A percentile compares a stretch with the other conserved stretches of the same genome.
phyloP scores from a whole-genome alignment of 2,888 invertebrate genomes.

The Pristionchus exspectatus region DNA sequence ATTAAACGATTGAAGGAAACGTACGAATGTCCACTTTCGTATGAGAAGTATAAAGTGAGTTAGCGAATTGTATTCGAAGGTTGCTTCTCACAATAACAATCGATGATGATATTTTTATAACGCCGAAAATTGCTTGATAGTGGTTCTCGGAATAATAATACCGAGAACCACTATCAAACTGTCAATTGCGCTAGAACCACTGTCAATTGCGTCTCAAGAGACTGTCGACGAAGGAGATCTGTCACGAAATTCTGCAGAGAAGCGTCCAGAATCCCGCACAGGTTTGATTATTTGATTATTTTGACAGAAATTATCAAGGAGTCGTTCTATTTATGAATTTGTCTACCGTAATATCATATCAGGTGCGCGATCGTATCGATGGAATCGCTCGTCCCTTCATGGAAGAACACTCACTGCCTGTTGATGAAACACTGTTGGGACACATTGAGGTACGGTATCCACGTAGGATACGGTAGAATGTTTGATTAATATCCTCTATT shows the following conservation, averaged over 20 bases:
- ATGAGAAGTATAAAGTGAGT: conserved; percentile 43
- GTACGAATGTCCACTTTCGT: conserved; percentile 47
- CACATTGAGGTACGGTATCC: conserved; percentile 31
- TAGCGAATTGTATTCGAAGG: neutral
- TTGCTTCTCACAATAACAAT: neutral
- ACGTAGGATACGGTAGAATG: no score
- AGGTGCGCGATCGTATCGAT: conserved; percentile 51
- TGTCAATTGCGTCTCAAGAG: neutral
- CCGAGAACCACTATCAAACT: no score
- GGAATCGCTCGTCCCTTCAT: conserved; percentile 52
- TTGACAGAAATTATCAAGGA: neutral
- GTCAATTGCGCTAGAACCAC: no score
- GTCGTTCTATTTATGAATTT: no score
- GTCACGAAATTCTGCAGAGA: conserved; percentile 48
- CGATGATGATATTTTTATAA: neutral
- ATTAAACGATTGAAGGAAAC: conserved; percentile 46
- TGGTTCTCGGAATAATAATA: neutral
- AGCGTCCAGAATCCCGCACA: conserved; percentile 43
- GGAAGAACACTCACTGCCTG: conserved; percentile 43
- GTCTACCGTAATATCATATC: neutral
- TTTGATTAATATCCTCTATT: neutral
- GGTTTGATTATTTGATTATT: neutral
- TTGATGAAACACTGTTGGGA: conserved; percentile 40
- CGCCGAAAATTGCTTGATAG: neutral
- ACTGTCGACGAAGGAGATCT: conserved; percentile 43